Evolutionary conservation across 1,140 invertebrate genomes (phyloP).

Genomic region (Gonatopus flavifemur): DNA sequence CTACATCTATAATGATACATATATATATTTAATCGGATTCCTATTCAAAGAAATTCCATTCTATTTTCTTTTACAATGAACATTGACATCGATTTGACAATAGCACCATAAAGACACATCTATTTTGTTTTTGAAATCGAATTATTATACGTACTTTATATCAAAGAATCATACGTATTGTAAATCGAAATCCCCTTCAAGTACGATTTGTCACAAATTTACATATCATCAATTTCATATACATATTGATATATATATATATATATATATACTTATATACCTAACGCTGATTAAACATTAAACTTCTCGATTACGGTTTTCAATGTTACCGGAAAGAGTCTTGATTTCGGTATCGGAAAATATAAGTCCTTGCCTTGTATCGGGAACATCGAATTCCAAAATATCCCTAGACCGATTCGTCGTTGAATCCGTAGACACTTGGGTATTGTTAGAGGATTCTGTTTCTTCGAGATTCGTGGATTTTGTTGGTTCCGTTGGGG

Average conservation of each 20-base stretch:
- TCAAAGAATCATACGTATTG: background rate
- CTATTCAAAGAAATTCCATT: no score
- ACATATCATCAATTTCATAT: slow-evolving; percentile 30
- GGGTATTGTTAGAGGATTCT: slow-evolving; percentile 40
- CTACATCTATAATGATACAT: no score
- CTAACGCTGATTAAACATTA: slow-evolving; percentile 45
- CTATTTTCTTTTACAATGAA: no score
- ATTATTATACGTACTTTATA: no score
- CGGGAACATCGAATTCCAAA: slow-evolving; percentile 32
- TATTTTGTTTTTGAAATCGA: no score
- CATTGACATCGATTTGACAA: no score
- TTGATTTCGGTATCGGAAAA: slow-evolving; percentile 37
- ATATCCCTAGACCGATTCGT: slow-evolving; percentile 28
- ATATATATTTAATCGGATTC: no score
- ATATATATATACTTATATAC: no score
- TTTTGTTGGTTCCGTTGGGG: slow-evolving; percentile 51
- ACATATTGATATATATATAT: slow-evolving; percentile 35
- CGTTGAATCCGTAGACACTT: slow-evolving; percentile 30
- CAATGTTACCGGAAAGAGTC: slow-evolving; percentile 26
- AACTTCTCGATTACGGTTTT: slow-evolving; percentile 38
- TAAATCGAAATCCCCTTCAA: background rate
- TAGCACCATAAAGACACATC: no score
- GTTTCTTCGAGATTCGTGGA: slow-evolving; percentile 48
- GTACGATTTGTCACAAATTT: slow-evolving; percentile 37
- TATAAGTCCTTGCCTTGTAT: slow-evolving; percentile 42